Percentiles rank a stretch among this genome's conserved stretches.
These are phyloP conservation scores for Sphaerophoria taeniata DNA, from an alignment of 2,888 invertebrate species.

Conservation along the genomic window DNA sequence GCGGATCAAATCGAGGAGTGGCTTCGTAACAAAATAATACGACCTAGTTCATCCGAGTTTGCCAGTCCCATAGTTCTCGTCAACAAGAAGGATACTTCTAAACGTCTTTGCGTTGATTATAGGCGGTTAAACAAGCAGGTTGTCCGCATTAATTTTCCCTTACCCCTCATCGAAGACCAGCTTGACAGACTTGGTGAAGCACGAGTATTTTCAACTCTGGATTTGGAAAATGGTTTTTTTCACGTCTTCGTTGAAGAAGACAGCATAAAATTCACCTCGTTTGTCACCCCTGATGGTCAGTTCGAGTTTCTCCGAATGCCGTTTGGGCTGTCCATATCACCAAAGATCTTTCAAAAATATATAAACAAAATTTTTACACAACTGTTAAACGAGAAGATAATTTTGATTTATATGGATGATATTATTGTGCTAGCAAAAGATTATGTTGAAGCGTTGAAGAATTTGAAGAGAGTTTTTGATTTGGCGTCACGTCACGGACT, in stretches of 20 bases:
- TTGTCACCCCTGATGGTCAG: slow-evolving; percentile 56
- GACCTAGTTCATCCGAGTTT: no score
- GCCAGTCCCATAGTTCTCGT: not conserved
- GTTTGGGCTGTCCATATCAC: slow-evolving; percentile 5
- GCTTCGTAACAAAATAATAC: no score
- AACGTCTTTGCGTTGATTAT: not conserved
- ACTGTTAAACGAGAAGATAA: not conserved
- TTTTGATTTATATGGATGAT: not conserved
- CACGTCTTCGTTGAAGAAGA: slow-evolving; percentile 71
- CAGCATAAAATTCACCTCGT: slow-evolving; percentile 75
- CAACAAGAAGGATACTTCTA: not conserved
- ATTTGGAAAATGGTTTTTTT: slow-evolving; percentile 37
- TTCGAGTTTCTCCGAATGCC: slow-evolving; percentile 1
- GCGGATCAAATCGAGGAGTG: not conserved
- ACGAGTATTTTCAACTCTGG: not conserved
- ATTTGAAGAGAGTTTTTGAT: slow-evolving; percentile 2
- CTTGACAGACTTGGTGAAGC: not conserved
- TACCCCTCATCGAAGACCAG: not conserved
- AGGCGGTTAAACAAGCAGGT: not conserved
- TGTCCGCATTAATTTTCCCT: slow-evolving; percentile 5
- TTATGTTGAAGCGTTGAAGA: not conserved
- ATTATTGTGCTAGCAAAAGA: not conserved
- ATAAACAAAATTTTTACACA: not conserved
- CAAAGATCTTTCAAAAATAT: slow-evolving; percentile 12
- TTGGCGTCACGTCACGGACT: slow-evolving; percentile 9